Percentiles rank a stretch among this genome's conserved stretches.
phyloP scores from a whole-genome alignment of 2,888 invertebrate genomes.

The Lymantria dispar region DNA sequence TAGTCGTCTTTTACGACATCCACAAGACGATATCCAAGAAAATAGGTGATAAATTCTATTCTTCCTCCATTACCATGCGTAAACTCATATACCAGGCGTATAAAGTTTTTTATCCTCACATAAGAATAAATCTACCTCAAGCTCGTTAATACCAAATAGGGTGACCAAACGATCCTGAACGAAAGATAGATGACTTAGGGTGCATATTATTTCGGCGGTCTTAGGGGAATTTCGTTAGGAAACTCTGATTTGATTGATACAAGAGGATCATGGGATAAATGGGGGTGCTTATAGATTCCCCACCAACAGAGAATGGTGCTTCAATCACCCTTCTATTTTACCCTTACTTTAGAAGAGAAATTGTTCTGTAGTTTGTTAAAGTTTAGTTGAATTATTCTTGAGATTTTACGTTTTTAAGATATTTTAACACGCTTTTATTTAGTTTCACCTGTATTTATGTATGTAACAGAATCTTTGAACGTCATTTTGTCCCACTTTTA shows the following conservation, averaged over 20 bases:
- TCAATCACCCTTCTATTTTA: conserved; percentile 5
- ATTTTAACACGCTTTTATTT: too few relatives aligned
- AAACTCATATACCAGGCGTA: too few relatives aligned
- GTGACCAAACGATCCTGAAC: conserved; percentile 23
- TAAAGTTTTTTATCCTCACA: too few relatives aligned
- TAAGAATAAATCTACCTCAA: too few relatives aligned
- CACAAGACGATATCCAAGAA: too few relatives aligned
- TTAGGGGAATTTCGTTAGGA: conserved; percentile 29
- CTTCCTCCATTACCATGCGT: too few relatives aligned
- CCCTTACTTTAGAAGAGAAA: not conserved
- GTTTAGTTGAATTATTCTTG: not conserved
- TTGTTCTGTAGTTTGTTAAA: not conserved
- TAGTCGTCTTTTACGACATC: too few relatives aligned
- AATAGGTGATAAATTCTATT: too few relatives aligned
- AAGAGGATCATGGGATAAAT: conserved; percentile 30
- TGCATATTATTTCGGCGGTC: conserved; percentile 38
- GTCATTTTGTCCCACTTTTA: too few relatives aligned
- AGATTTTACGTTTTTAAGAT: not conserved
- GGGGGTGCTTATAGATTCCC: conserved; percentile 19
- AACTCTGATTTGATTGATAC: conserved; percentile 48
- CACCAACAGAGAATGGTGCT: conserved; percentile 3
- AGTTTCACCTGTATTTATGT: too few relatives aligned
- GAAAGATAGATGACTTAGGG: conserved; percentile 39
- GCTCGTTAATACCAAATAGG: conserved; percentile 6
- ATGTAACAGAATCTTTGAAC: too few relatives aligned